Evolutionary conservation across 2,888 invertebrate species (phyloP).

Genomic region (Dyspetes luteomarginatus): DNA sequence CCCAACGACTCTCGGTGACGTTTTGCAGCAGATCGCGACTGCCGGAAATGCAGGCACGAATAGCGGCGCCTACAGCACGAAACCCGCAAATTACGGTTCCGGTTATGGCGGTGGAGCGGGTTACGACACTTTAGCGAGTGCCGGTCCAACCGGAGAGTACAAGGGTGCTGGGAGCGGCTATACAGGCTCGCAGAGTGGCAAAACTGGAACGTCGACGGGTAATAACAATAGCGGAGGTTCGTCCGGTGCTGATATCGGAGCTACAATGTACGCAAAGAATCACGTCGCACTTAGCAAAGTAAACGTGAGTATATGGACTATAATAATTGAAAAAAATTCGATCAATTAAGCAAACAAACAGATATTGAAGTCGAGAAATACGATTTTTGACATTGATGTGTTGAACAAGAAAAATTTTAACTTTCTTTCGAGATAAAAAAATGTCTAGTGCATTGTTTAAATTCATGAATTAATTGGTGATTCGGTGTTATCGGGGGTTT

Average conservation of each 20-base stretch:
- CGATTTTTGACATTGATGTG: too few species aligned
- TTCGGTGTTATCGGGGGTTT: too few species aligned
- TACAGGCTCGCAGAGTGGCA: slow-evolving; percentile 82
- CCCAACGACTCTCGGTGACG: neutral
- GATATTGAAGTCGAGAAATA: neutral
- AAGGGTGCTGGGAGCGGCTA: slow-evolving; percentile 80
- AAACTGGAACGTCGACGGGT: slow-evolving; percentile 80
- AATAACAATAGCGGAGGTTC: slow-evolving; percentile 80
- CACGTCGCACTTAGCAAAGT: slow-evolving; percentile 96
- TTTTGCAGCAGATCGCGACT: slow-evolving; percentile 87
- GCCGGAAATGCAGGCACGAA: slow-evolving; percentile 89
- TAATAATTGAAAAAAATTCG: neutral
- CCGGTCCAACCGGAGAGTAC: slow-evolving; percentile 80
- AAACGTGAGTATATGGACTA: slow-evolving; percentile 87
- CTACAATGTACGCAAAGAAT: slow-evolving; percentile 94
- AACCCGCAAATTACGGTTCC: slow-evolving; percentile 87
- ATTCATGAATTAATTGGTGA: too few species aligned
- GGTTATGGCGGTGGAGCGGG: slow-evolving; percentile 86
- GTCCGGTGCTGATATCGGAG: slow-evolving; percentile 89
- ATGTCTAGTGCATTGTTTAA: too few species aligned
- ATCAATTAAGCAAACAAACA: neutral
- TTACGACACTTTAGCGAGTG: slow-evolving; percentile 80
- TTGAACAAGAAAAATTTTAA: slow-evolving; percentile 21
- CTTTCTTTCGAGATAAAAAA: neutral
- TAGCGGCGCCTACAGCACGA: slow-evolving; percentile 89